Percentiles rank a stretch among this genome's conserved stretches.
Conservation (phyloP, 2,888 invertebrate species). For the Phaonia tiefii region DNA sequence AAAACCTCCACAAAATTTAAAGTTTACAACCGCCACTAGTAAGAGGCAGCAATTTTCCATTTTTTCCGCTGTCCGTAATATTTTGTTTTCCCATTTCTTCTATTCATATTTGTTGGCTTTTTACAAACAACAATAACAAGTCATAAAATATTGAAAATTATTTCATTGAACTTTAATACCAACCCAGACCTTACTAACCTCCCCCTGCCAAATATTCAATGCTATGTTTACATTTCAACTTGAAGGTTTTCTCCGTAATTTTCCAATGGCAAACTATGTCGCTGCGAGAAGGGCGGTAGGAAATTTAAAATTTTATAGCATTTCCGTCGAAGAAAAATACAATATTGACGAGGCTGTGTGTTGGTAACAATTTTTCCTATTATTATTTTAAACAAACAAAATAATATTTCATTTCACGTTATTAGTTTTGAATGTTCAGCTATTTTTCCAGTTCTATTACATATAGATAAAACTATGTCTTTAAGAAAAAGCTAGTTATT, state of each 20-base stretch:
- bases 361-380: too few species aligned
- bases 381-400: not conserved
- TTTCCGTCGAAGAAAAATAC: not conserved
- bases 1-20: too few species aligned
- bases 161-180: conserved; percentile 17
- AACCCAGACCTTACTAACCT: not conserved
- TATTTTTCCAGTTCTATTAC: not conserved
- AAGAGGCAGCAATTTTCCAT: too few species aligned
- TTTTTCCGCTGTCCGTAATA: too few species aligned
- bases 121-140: conserved; percentile 1
- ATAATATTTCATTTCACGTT: not conserved
- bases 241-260: not conserved
- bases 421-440: not conserved
- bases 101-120: too few species aligned
- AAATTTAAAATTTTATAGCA: not conserved
- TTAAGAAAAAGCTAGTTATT: too few species aligned
- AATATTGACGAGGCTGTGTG: not conserved
- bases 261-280: not conserved
- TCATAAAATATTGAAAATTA: not conserved
- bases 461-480: not conserved
- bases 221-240: conserved; percentile 10
- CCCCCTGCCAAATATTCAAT: not conserved
- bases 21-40: too few species aligned
- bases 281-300: not conserved
- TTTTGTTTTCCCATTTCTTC: too few species aligned